phyloP scores from a whole-genome alignment of 2,888 invertebrate species.

The Chrysopilus asiliformis region DNA sequence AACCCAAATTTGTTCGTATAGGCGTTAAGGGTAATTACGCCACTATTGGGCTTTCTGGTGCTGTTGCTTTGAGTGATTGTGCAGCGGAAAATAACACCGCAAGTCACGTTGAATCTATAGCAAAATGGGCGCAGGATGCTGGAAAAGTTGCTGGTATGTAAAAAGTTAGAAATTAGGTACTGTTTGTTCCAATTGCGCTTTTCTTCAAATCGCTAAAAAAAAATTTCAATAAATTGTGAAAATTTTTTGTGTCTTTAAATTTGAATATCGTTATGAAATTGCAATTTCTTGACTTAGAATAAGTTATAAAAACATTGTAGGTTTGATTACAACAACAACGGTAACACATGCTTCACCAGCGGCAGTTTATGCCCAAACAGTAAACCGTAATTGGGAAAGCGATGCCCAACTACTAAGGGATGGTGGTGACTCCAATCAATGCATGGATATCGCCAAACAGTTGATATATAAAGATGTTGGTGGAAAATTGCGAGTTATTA shows the following conservation, averaged over 20 bases:
- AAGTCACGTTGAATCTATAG: constrained; percentile 52
- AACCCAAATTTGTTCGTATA: too few relatives aligned
- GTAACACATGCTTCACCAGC: constrained; percentile 72
- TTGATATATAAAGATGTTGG: constrained; percentile 53
- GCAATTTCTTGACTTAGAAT: too few relatives aligned
- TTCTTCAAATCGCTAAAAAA: too few relatives aligned
- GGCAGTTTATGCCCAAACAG: constrained; percentile 58
- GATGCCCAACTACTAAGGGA: constrained; percentile 44
- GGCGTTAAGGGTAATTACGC: constrained; percentile 69
- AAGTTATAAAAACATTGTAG: constrained; percentile 24
- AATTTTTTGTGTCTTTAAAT: too few relatives aligned
- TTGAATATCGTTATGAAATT: too few relatives aligned
- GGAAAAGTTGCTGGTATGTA: constrained; percentile 45
- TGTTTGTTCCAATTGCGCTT: too few relatives aligned
- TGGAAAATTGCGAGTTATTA: constrained; percentile 53
- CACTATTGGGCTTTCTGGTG: constrained; percentile 59
- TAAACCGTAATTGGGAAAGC: constrained; percentile 59
- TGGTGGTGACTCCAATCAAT: constrained; percentile 39
- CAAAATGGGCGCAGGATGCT: constrained; percentile 54
- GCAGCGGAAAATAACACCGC: constrained; percentile 41
- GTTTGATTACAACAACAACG: constrained; percentile 61
- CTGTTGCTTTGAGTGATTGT: constrained; percentile 53
- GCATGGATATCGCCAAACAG: constrained; percentile 61
- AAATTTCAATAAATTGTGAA: too few relatives aligned
- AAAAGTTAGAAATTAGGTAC: too few relatives aligned